A percentile compares a stretch with the other conserved stretches of the same genome.
Evolutionary conservation across 2,113 vertebrate species (phyloP).

Genomic region (Tretioscincus oriximinensis): DNA sequence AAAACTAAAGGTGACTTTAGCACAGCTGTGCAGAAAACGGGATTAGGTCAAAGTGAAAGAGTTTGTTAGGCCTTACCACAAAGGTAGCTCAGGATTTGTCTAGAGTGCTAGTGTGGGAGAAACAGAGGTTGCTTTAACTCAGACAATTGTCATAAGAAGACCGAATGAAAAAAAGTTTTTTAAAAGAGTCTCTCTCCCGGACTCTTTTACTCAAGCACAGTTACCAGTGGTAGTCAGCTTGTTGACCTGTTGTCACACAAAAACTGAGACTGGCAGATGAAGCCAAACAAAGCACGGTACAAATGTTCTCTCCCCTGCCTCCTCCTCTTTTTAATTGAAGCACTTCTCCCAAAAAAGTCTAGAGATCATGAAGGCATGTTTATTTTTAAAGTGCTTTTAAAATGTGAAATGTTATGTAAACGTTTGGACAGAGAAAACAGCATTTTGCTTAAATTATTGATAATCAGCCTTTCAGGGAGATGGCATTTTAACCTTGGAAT

Average conservation of each 20-base stretch:
- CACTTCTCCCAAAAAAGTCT: background rate
- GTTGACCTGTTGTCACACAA: slow-evolving; percentile 63
- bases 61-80: slow-evolving; percentile 69
- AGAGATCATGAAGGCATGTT: rapidly evolving
- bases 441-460: background rate
- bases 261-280: slow-evolving; percentile 41
- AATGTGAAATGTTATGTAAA: rapidly evolving
- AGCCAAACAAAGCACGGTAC: slow-evolving; percentile 28
- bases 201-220: slow-evolving; percentile 61
- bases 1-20: slow-evolving; percentile 85
- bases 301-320: background rate
- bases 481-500: background rate
- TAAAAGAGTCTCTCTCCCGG: slow-evolving; percentile 55
- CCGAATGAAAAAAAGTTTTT: slow-evolving; percentile 36
- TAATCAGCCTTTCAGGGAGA: background rate
- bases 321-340: background rate
- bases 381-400: background rate
- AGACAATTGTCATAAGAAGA: slow-evolving; percentile 67
- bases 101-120: slow-evolving; percentile 69
- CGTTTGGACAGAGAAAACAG: background rate
- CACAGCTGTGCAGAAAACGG: slow-evolving; percentile 86
- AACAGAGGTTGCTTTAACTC: slow-evolving; percentile 72
- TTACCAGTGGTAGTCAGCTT: slow-evolving; percentile 68
- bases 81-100: slow-evolving; percentile 66
- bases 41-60: slow-evolving; percentile 88